Base-by-base conservation (phyloP, 1,140 invertebrate genomes). In the Halictus rubicundus region DNA sequence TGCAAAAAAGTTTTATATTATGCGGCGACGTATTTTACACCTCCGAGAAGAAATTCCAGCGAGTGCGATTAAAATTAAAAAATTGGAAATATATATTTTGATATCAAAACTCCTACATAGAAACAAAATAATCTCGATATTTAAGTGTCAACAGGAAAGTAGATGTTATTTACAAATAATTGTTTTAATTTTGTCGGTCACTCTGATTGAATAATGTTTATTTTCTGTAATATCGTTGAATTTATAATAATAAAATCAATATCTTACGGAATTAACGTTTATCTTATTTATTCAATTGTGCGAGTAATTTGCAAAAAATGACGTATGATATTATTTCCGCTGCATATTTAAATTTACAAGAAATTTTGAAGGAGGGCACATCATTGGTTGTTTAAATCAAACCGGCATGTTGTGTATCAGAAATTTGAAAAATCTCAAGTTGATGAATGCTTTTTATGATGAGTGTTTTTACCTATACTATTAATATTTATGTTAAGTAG, bases 1-100 rank as follows among this genome's bases (percentile, higher is more conserved):
- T 66, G 69, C 8, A 37, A 83, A 49, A 37, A 74, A 52, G 4
- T 57, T 2, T 19, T 73, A 49, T 49, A 54, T 69, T 69, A 49
- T 23, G 64, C n/a, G 32, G 68, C 76, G 61, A 27, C 57, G n/a
- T 19, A 52, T 69, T 12, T 64, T 23, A 60, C 80, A 21, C 37
- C 80, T 59, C 9, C 46, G 54, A 19, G 64, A 5, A 68, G 8
- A 66, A 42, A 32, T 72, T 27, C 14, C 52, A 66, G 64, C 3
- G 32, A 42, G 23, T 10, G 27, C 52, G 14, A 10, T 59, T 23
- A 12, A 54, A 1, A 61, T 46, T 72, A 0, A 4, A 10, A 10
- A 63, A 42, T 12, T 63, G 5, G 2, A 19, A n/a, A 46, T 37
- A n/a, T n/a, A n/a, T n/a, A n/a, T n/a, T n/a, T n/a, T n/a, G n/a